Base-by-base conservation (phyloP, 1,140 invertebrate species). In the Mylabris phalerata region DNA sequence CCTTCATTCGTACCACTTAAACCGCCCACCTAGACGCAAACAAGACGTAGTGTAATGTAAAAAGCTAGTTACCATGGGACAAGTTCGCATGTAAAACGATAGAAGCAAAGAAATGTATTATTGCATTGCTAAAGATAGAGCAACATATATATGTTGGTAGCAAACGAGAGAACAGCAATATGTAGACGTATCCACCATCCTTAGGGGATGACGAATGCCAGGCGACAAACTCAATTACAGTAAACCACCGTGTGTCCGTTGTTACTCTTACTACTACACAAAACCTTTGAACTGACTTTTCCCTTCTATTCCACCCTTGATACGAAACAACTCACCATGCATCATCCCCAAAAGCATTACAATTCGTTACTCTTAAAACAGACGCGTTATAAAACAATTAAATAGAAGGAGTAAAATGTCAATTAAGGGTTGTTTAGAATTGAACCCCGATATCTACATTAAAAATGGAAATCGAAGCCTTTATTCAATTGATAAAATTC, bases 201-300 rank as follows among this genome's bases (percentile, higher is more conserved):
- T 62, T 48, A 38, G 67, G 61, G 65, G 63, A 61, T 56, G 64
- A 55, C 63, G 55, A 58, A 66, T 63, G 64, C 63, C 56, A 64
- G 66, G 59, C 55, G 64, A 62, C 64, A 65, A 69, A 69, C 66
- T 69, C 67, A 65, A 69, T 69, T 69, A 69, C 67, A 56, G 67
- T 64, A 69, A 67, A 69, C 67, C 67, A 67, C 66, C 62, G 62
- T 58, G 60, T 67, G 67, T 67, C 65, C 67, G 32, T 32, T 32
- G 32, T 32, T 32, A 32, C 32, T 32, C 19, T 19, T 19, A 19
- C 19, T 1, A 19, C 19, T 19, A 19, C 19, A 60, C 61, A 59
- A 60, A 61, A 66, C 65, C 66, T 69, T 69, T 69, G 67, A 69
- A 67, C 63, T 58, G 56, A 56, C 61, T 48, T 48, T 32, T 24